Percentiles rank a stretch among this genome's conserved stretches.
Evolutionary conservation across 2,113 vertebrate species (phyloP).

Genomic region (Dendropsophus ebraccatus): DNA sequence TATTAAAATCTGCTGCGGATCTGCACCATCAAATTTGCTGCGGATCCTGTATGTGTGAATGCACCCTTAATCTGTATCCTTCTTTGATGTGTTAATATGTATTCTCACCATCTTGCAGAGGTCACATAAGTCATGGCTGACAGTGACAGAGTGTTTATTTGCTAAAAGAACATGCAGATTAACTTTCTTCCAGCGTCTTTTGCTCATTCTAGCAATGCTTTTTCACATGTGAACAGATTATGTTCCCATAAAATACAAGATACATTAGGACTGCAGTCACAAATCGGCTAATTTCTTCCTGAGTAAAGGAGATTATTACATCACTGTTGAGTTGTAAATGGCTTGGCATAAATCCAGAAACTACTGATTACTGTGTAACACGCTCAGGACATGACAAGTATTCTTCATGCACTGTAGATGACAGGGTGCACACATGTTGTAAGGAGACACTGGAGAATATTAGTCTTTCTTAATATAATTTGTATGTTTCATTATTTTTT

Average conservation of each 20-base stretch:
- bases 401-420: not conserved
- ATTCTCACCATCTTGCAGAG: too few relatives aligned
- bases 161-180: too few relatives aligned
- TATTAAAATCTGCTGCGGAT: too few relatives aligned
- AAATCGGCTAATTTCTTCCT: constrained; percentile 25
- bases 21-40: too few relatives aligned
- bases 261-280: constrained; percentile 4
- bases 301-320: constrained; percentile 37
- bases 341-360: constrained; percentile 29
- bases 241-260: not conserved
- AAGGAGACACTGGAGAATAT: not conserved
- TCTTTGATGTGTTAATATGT: too few relatives aligned
- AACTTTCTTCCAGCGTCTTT: not conserved
- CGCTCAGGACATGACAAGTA: constrained; percentile 6
- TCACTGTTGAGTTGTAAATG: constrained; percentile 33
- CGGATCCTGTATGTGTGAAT: too few relatives aligned
- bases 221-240: not conserved
- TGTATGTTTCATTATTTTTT: not conserved
- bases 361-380: constrained; percentile 35
- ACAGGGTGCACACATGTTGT: not conserved
- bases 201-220: not conserved
- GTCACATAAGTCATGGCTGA: too few relatives aligned
- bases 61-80: too few relatives aligned
- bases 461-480: not conserved
- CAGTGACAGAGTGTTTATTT: too few relatives aligned